A percentile compares a stretch with the other conserved stretches of the same genome.
These are phyloP conservation scores for Isotomurus palustris DNA, from an alignment of 2,888 invertebrate species.

Conservation along the genomic window DNA sequence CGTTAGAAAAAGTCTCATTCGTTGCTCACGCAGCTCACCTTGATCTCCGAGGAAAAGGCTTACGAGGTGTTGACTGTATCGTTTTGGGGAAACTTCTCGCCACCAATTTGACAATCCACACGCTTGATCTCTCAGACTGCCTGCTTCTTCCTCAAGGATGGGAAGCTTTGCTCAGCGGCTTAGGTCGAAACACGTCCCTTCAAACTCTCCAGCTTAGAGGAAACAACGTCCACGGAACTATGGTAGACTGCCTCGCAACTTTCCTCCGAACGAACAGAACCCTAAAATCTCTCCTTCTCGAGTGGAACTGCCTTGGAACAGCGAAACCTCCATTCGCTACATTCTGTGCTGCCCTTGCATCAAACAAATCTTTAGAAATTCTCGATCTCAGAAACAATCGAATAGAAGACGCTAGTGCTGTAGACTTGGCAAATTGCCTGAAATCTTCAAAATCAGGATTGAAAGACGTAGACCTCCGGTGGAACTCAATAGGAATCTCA, in stretches of 20 bases:
- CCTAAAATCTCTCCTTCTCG: slow-evolving; percentile 48
- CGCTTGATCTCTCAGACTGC: slow-evolving; percentile 50
- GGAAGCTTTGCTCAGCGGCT: slow-evolving; percentile 48
- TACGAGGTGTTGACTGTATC: slow-evolving; percentile 46
- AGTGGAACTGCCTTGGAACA: slow-evolving; percentile 51
- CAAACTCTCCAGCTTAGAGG: slow-evolving; percentile 50
- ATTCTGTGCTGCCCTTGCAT: slow-evolving; percentile 49
- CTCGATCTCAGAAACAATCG: slow-evolving; percentile 51
- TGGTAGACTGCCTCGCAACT: slow-evolving; percentile 49
- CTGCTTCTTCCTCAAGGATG: slow-evolving; percentile 50
- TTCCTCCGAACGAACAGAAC: slow-evolving; percentile 49
- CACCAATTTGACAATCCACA: slow-evolving; percentile 49
- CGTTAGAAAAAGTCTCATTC: slow-evolving; percentile 34
- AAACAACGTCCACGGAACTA: slow-evolving; percentile 49
- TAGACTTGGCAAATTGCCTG: slow-evolving; percentile 48
- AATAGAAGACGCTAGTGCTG: slow-evolving; percentile 49
- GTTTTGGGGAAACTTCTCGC: slow-evolving; percentile 49
- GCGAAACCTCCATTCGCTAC: slow-evolving; percentile 48
- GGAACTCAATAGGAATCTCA: slow-evolving; percentile 51
- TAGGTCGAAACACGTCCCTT: slow-evolving; percentile 49
- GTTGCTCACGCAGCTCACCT: slow-evolving; percentile 28
- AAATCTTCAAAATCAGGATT: slow-evolving; percentile 48
- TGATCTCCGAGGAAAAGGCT: slow-evolving; percentile 42
- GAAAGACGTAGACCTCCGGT: slow-evolving; percentile 49
- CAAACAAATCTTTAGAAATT: slow-evolving; percentile 49